Evolutionary conservation across 92 coral and sea anemone genomes (phyloP).

Genomic region (Micromussa lordhowensis): DNA sequence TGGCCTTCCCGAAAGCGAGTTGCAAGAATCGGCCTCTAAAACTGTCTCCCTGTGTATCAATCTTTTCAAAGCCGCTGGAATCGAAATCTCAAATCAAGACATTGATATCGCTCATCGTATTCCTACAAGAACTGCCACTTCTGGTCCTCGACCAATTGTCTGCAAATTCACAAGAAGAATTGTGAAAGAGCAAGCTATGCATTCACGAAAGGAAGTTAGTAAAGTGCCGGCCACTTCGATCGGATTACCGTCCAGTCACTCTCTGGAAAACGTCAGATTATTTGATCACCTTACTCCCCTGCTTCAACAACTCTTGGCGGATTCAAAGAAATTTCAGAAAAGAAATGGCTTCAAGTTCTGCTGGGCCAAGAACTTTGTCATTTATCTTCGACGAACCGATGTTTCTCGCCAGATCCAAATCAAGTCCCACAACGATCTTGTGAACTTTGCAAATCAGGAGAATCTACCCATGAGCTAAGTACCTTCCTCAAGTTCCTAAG

Average conservation of each 20-base stretch:
- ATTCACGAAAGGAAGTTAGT: constrained; percentile 22
- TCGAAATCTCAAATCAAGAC: constrained; percentile 40
- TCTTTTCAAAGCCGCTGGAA: constrained; percentile 40
- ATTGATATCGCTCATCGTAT: constrained; percentile 56
- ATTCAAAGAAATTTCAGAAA: too few species aligned
- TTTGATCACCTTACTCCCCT: constrained; percentile 18
- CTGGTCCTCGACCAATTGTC: too few species aligned
- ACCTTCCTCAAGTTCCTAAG: not conserved
- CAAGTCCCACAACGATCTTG: constrained; percentile 35
- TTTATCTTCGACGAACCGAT: constrained; percentile 27
- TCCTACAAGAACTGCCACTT: constrained; percentile 49
- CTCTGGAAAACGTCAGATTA: constrained; percentile 22
- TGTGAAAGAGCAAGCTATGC: constrained; percentile 49
- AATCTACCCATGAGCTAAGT: constrained; percentile 16
- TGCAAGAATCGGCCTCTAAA: constrained; percentile 44
- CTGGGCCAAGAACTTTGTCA: too few species aligned
- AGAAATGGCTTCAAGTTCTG: too few species aligned
- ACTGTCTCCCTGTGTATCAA: constrained; percentile 41
- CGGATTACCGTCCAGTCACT: constrained; percentile 25
- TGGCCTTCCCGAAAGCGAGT: not conserved
- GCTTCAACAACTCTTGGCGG: too few species aligned
- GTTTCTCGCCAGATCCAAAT: constrained; percentile 30
- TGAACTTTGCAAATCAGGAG: constrained; percentile 23
- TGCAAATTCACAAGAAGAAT: constrained; percentile 52
- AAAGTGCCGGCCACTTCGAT: constrained; percentile 40